Percentiles rank a stretch among this genome's conserved stretches.
phyloP scores from a whole-genome alignment of 2,113 vertebrate genomes.

The Bagarius yarrelli region DNA sequence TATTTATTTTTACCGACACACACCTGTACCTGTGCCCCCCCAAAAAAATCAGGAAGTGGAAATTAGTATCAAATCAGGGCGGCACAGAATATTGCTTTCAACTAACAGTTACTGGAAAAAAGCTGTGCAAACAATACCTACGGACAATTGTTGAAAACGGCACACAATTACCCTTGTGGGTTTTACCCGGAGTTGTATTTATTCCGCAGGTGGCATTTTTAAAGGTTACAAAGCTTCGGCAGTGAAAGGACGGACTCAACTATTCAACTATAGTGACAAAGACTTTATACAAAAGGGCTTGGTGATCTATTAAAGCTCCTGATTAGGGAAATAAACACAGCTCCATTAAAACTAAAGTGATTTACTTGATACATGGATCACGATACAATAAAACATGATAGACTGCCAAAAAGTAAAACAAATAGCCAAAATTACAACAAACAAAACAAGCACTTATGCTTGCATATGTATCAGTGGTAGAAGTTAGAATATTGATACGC shows the following conservation, averaged over 20 bases:
- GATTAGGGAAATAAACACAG: too few relatives aligned
- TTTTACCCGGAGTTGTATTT: neutral
- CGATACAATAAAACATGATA: too few relatives aligned
- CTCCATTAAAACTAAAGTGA: too few relatives aligned
- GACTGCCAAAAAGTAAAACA: too few relatives aligned
- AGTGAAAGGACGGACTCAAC: neutral
- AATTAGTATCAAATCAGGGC: neutral
- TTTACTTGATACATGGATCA: too few relatives aligned
- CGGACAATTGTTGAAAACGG: neutral
- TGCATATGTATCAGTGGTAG: too few relatives aligned
- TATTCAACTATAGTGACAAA: neutral
- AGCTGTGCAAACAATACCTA: constrained; percentile 7
- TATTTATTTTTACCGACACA: too few relatives aligned
- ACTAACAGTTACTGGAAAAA: neutral
- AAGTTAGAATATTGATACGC: too few relatives aligned
- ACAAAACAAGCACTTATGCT: too few relatives aligned
- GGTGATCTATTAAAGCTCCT: constrained; percentile 35
- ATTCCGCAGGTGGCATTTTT: constrained; percentile 14
- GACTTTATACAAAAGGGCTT: constrained; percentile 9
- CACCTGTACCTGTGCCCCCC: neutral
- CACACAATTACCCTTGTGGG: neutral
- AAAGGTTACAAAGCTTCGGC: neutral
- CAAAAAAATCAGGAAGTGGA: neutral
- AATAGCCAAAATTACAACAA: too few relatives aligned
- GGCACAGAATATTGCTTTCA: neutral